Evolutionary conservation across 2,797 vertebrate genomes (phyloP), one percentile per base, ranked within the genome.

Genomic region (Cyprinella venusta): DNA sequence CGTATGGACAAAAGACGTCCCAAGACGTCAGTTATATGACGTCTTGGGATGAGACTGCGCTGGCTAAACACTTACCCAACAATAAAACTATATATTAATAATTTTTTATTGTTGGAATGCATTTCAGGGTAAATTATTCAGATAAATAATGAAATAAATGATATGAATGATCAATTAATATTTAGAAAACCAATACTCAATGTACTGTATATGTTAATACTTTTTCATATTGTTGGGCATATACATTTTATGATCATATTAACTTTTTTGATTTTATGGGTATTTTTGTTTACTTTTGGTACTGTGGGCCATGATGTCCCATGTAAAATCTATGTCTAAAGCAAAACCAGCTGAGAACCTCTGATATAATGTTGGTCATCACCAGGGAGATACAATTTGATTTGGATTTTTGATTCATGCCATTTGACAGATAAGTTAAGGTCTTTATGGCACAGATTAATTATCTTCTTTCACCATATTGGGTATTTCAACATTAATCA

Each of bases 401-500:
- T 69, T 56, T 69, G 36, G 65, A 69, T 59, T 80, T 70, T 45
- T 72, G 3, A 63, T 50, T 64, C 15, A 52, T 81, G 42, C 65
- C 9, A 4, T 81, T 48, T 50, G 26, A 79, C 42, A 21, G 40
- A 78, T 19, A 50, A 48, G 6, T 24, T 36, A 38, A 36, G 36
- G 74, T 42, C 24, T 7, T 61, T 2, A 33, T 9, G 8, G 4
- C 10, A 36, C 42, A 65, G 16, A 45, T 65, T 0, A 36, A 65
- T 64, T 15, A 36, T 65, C 19, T 76, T 26, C 15, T 50, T 50
- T 50, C 40, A 50, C 24, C 26, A 65, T 50, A 65, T 65, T 45
- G 19, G 42, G 3, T 1, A 19, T 30, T 63, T 42, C 38, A 24
- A 42, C 9, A 30, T 26, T 18, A 40, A 45, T 26, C 19, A 30